Evolutionary conservation across 2,888 invertebrate species (phyloP).

Genomic region (Xestobium rufovillosum): DNA sequence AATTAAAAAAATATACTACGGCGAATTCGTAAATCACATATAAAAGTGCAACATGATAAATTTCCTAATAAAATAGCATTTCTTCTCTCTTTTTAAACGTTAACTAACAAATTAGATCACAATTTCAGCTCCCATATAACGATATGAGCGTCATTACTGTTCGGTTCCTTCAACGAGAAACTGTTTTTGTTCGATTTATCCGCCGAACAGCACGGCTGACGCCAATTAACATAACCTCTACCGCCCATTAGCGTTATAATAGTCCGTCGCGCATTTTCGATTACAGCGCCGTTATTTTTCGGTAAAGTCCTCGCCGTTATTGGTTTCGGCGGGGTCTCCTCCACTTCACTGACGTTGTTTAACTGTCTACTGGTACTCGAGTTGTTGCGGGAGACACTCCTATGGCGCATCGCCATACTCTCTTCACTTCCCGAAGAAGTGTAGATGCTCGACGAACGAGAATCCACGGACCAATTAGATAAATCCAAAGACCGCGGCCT

Average conservation of each 20-base stretch:
- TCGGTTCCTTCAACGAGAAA: conserved; percentile 56
- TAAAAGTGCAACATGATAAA: too few relatives aligned
- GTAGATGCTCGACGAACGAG: conserved; percentile 70
- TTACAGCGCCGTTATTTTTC: conserved; percentile 25
- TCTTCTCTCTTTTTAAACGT: too few relatives aligned
- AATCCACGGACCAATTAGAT: conserved; percentile 84
- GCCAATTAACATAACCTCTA: conserved; percentile 80
- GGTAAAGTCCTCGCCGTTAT: conserved; percentile 24
- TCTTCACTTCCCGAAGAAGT: conserved; percentile 84
- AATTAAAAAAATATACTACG: too few relatives aligned
- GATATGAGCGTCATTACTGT: conserved; percentile 80
- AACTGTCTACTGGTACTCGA: conserved; percentile 65
- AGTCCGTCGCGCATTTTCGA: conserved; percentile 54
- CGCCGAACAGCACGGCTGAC: conserved; percentile 60
- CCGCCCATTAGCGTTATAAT: conserved; percentile 83
- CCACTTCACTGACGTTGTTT: conserved; percentile 34
- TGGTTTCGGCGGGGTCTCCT: conserved; percentile 13
- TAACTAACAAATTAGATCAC: conserved; percentile 47
- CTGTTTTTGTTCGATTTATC: conserved; percentile 46
- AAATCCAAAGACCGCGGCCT: conserved; percentile 74
- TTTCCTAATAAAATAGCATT: too few relatives aligned
- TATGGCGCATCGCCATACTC: conserved; percentile 61
- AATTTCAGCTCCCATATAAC: conserved; percentile 85
- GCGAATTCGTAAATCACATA: too few relatives aligned
- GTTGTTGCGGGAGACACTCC: conserved; percentile 67